These are phyloP conservation scores for Sinocyclocheilus anophthalmus DNA, from an alignment of 2,113 vertebrate genomes.

Conservation along the genomic window DNA sequence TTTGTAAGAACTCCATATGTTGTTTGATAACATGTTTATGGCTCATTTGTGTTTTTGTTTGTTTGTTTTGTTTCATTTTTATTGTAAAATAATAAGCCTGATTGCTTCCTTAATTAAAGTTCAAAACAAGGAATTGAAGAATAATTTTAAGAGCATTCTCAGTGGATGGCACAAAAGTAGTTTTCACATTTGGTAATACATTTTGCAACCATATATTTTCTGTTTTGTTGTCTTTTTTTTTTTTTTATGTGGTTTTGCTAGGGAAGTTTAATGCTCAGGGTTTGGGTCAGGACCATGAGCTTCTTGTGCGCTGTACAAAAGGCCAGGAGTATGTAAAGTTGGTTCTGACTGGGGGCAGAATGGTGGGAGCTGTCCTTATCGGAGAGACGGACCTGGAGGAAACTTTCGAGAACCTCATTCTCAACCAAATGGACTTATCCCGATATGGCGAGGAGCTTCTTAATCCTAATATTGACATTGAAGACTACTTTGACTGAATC, in stretches of 20 bases:
- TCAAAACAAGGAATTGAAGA: not conserved
- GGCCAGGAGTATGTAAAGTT: slow-evolving; percentile 91
- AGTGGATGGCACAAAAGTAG: not conserved
- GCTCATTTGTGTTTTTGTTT: not conserved
- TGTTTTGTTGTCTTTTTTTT: not conserved
- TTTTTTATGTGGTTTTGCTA: slow-evolving; percentile 86
- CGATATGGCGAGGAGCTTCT: slow-evolving; percentile 88
- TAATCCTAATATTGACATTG: slow-evolving; percentile 91
- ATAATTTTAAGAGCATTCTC: not conserved
- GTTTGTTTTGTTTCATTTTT: not conserved
- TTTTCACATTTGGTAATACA: not conserved
- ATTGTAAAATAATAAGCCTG: not conserved
- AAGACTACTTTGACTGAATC: slow-evolving; percentile 95
- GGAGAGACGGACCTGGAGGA: slow-evolving; percentile 95
- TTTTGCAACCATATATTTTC: not conserved
- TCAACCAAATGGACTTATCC: slow-evolving; percentile 96
- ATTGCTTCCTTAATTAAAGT: not conserved
- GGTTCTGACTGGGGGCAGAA: slow-evolving; percentile 84
- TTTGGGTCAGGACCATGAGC: slow-evolving; percentile 84
- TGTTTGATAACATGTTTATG: not conserved
- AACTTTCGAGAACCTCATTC: slow-evolving; percentile 97
- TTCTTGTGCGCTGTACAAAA: slow-evolving; percentile 90
- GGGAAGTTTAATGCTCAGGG: slow-evolving; percentile 95
- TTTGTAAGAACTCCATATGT: not conserved
- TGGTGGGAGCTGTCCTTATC: slow-evolving; percentile 92